These are phyloP conservation scores for Setophaga coronata DNA, from an alignment of 2,113 vertebrate species.

Conservation along the genomic window DNA sequence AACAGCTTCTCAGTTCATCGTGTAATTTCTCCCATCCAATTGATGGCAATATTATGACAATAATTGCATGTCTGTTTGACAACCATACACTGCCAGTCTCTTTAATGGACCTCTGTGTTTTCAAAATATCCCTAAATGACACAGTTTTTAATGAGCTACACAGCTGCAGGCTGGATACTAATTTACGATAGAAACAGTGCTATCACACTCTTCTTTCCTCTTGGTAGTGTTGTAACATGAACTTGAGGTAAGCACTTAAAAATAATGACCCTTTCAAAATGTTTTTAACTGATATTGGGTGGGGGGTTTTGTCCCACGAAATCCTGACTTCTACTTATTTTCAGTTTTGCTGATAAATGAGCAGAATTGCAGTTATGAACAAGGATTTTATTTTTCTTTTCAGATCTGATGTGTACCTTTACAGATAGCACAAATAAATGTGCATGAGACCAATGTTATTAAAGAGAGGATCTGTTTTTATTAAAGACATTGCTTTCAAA, in stretches of 20 bases:
- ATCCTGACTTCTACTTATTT: background rate
- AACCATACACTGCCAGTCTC: slow-evolving; percentile 24
- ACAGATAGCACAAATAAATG: background rate
- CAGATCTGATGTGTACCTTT: background rate
- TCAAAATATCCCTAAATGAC: slow-evolving; percentile 65
- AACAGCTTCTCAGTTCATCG: slow-evolving; percentile 5
- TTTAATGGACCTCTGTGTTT: slow-evolving; percentile 65
- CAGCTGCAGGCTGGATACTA: slow-evolving; percentile 59
- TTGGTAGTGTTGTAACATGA: background rate
- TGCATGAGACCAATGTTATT: background rate
- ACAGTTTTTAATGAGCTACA: slow-evolving; percentile 60
- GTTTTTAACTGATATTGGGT: background rate
- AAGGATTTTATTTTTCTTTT: background rate
- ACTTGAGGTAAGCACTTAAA: background rate
- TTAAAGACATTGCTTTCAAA: background rate
- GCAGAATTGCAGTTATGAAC: background rate
- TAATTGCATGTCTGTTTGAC: slow-evolving; percentile 63
- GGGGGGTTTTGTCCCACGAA: background rate
- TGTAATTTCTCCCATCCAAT: slow-evolving; percentile 41
- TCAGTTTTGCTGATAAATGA: background rate
- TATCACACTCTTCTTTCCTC: background rate
- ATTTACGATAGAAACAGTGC: background rate
- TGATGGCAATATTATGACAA: slow-evolving; percentile 65
- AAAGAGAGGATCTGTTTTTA: background rate
- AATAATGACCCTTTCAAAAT: background rate